These are phyloP conservation scores for Ochropleura leucogaster DNA, from an alignment of 2,888 invertebrate genomes.

Conservation along the genomic window DNA sequence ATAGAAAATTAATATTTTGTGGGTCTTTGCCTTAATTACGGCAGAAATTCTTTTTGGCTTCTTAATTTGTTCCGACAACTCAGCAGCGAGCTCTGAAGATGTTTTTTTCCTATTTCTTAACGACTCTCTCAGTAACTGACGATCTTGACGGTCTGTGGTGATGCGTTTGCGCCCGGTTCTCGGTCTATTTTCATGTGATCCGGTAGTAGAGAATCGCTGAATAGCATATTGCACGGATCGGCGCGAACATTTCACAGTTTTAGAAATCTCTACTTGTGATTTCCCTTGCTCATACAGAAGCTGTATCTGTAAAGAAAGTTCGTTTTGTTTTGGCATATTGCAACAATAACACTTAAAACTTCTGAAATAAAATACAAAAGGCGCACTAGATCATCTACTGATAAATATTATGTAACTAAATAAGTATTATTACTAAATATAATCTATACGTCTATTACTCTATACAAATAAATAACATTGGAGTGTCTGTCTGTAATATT, in stretches of 20 bases:
- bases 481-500: conserved; percentile 15
- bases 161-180: too few species aligned
- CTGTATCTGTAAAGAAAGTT: conserved; percentile 41
- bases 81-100: conserved; percentile 47
- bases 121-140: neutral
- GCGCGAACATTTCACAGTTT: conserved; percentile 43
- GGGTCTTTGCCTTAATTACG: conserved; percentile 35
- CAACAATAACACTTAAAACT: conserved; percentile 33
- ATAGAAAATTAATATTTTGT: too few species aligned
- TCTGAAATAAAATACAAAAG: conserved; percentile 34
- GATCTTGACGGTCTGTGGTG: too few species aligned
- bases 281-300: conserved; percentile 37
- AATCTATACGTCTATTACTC: conserved; percentile 47
- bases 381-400: conserved; percentile 42
- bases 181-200: too few species aligned
- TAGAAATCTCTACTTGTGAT: conserved; percentile 39
- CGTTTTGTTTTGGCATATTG: conserved; percentile 38
- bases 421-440: conserved; percentile 49
- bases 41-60: conserved; percentile 45
- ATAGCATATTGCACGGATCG: conserved; percentile 44
- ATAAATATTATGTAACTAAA: conserved; percentile 49
- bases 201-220: conserved; percentile 37
- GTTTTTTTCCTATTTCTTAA: conserved; percentile 48
- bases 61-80: conserved; percentile 43
- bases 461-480: conserved; percentile 41